Conservation (phyloP, 2,797 vertebrate species). For the Takifugu ocellatus region DNA sequence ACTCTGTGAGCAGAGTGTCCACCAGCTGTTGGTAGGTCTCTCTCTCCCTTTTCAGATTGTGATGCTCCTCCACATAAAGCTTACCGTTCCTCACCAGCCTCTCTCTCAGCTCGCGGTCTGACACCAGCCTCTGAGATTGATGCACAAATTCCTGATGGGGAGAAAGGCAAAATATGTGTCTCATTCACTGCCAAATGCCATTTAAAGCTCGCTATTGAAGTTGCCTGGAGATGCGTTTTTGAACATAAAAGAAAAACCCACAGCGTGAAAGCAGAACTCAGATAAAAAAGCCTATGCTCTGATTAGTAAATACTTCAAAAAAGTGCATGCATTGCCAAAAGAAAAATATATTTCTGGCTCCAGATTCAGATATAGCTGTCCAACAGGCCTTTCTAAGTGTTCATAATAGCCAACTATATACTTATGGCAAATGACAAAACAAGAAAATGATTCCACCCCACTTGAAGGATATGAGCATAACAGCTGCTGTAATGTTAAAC, state of each 20-base stretch:
- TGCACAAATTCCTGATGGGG: conserved; percentile 85
- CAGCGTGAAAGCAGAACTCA: conserved; percentile 37
- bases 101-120: conserved; percentile 72
- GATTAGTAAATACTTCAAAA: conserved; percentile 51
- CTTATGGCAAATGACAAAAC: background rate
- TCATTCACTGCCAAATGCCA: conserved; percentile 49
- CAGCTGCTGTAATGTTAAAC: conserved; percentile 14
- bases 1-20: conserved; percentile 55
- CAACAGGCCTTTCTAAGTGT: conserved; percentile 28
- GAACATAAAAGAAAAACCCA: conserved; percentile 43
- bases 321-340: conserved; percentile 41
- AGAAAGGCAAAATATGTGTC: conserved; percentile 41
- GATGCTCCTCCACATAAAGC: conserved; percentile 74
- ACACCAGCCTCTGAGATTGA: conserved; percentile 81
- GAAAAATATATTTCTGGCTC: conserved; percentile 48
- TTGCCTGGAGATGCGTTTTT: conserved; percentile 43
- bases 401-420: conserved; percentile 32
- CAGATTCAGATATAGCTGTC: conserved; percentile 35
- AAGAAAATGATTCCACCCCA: conserved; percentile 14
- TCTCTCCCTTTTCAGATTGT: conserved; percentile 78
- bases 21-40: conserved; percentile 82
- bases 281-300: conserved; percentile 39
- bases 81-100: conserved; percentile 77
- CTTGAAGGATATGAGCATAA: conserved; percentile 21
- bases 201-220: conserved; percentile 47